Base-by-base conservation (phyloP, 2,113 vertebrate species). In the Spea bombifrons region DNA sequence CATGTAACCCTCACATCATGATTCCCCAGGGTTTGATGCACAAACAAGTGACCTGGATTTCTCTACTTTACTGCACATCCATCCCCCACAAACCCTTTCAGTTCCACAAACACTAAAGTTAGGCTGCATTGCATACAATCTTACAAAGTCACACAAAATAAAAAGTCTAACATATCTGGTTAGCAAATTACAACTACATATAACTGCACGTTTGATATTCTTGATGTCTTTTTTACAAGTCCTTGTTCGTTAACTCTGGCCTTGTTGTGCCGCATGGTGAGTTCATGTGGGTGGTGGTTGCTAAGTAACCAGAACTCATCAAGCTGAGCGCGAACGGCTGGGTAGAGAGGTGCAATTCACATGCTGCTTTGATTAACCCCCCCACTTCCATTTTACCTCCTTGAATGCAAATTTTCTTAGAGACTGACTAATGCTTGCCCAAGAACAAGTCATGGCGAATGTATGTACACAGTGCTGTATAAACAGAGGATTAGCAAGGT, bases 261-360 rank as follows among this genome's bases (percentile, higher is more conserved):
- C 71, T 68, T 74, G 50, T 49, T 80, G 61, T n/a, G 73, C 78
- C 59, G 52, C 71, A 13, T 68, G 71, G 71, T 61, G 65, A 15
- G 64, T 80, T 80, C 53, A 80, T 68, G 78, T 80, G 47, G 78
- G 78, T 63, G 64, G 73, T 61, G 10, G 78, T 80, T 80, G 78
- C 78, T 68, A 59, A n/a, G 78, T 61, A 80, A 80, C 78, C 52
- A 57, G 78, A 72, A 74, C 17, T 74, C 45, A 50, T 80, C 78
- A 68, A 45, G 77, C 70, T 67, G 63, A 66, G 50, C 67, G 63
- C 49, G 55, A 73, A 65, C 48, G 12, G 55, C 48, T 8, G 17
- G 10, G 44, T 47, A 59, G 52, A 74, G 66, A 67, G 63, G 70
- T 74, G 71, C 52, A n/a, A 52, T 68, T 57, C 45, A 47, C 49